A percentile compares a stretch with the other conserved stretches of the same genome.
Evolutionary conservation across 1,140 invertebrate species (phyloP).

Genomic region (Trinorchestia longiramus): DNA sequence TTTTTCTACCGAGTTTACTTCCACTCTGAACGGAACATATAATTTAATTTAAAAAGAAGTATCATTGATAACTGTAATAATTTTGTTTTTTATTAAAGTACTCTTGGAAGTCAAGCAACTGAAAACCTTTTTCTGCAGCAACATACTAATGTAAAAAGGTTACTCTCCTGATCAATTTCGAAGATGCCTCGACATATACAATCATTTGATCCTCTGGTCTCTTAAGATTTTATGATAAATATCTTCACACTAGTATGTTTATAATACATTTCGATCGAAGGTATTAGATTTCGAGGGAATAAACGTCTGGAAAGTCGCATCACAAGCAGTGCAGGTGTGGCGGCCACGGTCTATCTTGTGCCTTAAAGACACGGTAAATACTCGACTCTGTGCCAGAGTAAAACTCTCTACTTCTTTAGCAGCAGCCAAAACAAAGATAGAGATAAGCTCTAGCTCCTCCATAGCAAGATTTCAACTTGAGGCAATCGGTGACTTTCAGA

Average conservation of each 20-base stretch:
- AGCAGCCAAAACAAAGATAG: not conserved
- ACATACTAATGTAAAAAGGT: too few relatives aligned
- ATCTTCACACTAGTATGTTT: not conserved
- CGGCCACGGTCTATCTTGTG: not conserved
- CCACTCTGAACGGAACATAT: not conserved
- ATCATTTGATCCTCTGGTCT: too few relatives aligned
- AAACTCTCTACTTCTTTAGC: not conserved
- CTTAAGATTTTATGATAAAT: too few relatives aligned
- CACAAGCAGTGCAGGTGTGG: not conserved
- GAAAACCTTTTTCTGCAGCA: too few relatives aligned
- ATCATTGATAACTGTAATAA: too few relatives aligned
- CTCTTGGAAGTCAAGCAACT: too few relatives aligned
- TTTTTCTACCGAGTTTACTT: not conserved
- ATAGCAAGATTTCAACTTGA: not conserved
- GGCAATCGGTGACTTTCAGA: not conserved
- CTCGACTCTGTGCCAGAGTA: not conserved
- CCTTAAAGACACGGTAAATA: constrained; percentile 14
- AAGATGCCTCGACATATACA: too few relatives aligned
- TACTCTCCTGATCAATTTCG: too few relatives aligned
- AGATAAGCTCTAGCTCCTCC: not conserved
- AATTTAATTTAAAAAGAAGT: too few relatives aligned
- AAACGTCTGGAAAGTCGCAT: not conserved
- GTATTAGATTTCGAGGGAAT: not conserved
- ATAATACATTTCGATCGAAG: not conserved
- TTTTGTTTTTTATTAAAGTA: too few relatives aligned